These are phyloP conservation scores for Embidobia sp. DNA, from an alignment of 2,888 invertebrate genomes.

Conservation along the genomic window DNA sequence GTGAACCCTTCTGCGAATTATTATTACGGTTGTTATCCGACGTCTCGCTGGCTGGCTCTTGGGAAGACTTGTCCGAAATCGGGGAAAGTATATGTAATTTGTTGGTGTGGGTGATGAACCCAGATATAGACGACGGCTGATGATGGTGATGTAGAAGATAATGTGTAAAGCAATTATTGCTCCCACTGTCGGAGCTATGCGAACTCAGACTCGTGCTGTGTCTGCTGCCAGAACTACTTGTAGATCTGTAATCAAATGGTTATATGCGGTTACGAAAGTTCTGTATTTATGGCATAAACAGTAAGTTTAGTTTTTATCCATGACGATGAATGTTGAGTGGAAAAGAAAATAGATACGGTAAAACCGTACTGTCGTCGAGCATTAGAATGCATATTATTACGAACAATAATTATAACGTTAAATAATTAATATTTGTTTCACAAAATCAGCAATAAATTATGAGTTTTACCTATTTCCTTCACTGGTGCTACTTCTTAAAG, in stretches of 20 bases:
- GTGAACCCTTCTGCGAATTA: conserved; percentile 89
- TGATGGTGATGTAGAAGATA: conserved; percentile 83
- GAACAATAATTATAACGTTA: too few species aligned
- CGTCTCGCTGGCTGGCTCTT: conserved; percentile 91
- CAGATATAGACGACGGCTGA: conserved; percentile 82
- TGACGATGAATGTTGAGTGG: too few species aligned
- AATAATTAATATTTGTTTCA: too few species aligned
- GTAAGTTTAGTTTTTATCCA: too few species aligned
- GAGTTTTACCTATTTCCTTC: conserved; percentile 85
- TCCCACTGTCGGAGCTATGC: conserved; percentile 91
- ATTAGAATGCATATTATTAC: too few species aligned
- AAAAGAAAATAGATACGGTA: too few species aligned
- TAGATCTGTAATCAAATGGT: conserved; percentile 88
- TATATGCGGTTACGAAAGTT: too few species aligned
- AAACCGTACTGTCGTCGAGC: too few species aligned
- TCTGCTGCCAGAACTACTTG: conserved; percentile 91
- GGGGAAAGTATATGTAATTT: conserved; percentile 94
- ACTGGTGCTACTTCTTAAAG: conserved; percentile 92
- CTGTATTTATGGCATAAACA: too few species aligned
- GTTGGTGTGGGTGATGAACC: conserved; percentile 87
- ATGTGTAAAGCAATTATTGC: conserved; percentile 84
- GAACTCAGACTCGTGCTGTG: conserved; percentile 93
- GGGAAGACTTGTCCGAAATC: conserved; percentile 94
- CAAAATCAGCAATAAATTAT: too few species aligned
- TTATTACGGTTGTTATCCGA: conserved; percentile 91